Evolutionary conservation across 1,140 invertebrate genomes (phyloP), one percentile per base, ranked within the genome.

Genomic region (Pygmarrhopalites habei): DNA sequence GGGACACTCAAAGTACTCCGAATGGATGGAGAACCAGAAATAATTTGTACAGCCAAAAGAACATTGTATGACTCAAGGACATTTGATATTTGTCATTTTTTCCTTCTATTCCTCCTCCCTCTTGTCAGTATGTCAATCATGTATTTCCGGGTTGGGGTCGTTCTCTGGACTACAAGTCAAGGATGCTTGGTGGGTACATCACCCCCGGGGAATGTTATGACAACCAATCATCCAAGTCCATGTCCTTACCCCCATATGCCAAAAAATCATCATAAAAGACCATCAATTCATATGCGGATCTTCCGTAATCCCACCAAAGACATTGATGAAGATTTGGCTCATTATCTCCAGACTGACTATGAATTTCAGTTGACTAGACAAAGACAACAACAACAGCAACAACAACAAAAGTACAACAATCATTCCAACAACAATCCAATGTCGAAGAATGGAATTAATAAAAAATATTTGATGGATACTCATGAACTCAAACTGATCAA

Each of bases 31-130:
- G 77, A 77, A 57, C 78, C 78, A 64, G 86, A 88, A 72, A 85
- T 85, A 14, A 85, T 89, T 39, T 89, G 87, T 73, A 81, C 86
- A 28, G 75, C 84, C 1, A 83, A 87, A 69, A 79, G 86, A 5
- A 81, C 82, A 71, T 84, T 86, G 71, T 88, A 86, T 73, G 85
- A 89, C 72, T 87, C 85, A 0, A 82, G 86, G 72, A 72, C 86
- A 29, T 82, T 87, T 70, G 87, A 89, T 72, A 83, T 85, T 71
- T 82, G 87, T 59, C 88, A 88, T 75, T 85, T 89, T 70, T 82
- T 83, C 12, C 77, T 88, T 1, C 80, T 88, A 1, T 90, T 89
- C 72, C 79, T 87, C 3, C 78, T 86, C 30, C 87, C 87, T 1
- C 75, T 90, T 2, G 76, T 81, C 26, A 80, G 89, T 1, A 89